Evolutionary conservation across 2,888 invertebrate genomes (phyloP), one percentile per base, ranked within the genome.

Genomic region (Aphodius sticticus): DNA sequence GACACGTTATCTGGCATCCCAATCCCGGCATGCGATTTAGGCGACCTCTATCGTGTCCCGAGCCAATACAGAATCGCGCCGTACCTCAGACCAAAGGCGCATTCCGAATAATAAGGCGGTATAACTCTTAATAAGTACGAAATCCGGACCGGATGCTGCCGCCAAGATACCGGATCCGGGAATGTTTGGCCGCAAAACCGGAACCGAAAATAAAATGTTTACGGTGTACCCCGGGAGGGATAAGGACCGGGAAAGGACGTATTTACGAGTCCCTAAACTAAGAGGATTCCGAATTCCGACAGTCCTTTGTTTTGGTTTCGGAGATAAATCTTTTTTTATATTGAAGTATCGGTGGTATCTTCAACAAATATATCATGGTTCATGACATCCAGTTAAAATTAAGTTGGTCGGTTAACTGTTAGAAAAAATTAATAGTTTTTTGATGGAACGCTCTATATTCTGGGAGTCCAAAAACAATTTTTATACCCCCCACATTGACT

Each of bases 71-170:
- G 53, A 53, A 53, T 53, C 53, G 53, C 53, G 53, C 53, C 12
- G 12, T 53, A 53, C 53, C 53, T 53, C 53, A 53, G 53, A 12
- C 2, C 12, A 53, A 53, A 53, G 3, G 53, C 53, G 53, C 53
- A 53, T 53, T 53, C 53, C 53, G 53, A 53, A 53, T 53, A 53
- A 53, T 53, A 53, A 53, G 53, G 53, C 53, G 53, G 53, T 53
- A 53, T 53, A 53, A 53, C 53, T 53, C 53, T 53, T 53, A 53
- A 53, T 53, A 53, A 53, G 53, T 53, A 53, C 53, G 53, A 12
- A 53, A 53, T 53, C 53, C 12, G 53, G 53, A 9, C 53, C 53
- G 53, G 53, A 53, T 53, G 53, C 53, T 53, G 53, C 53, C 53
- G 53, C 53, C 53, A 53, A 53, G 53, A 53, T 53, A 53, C 53